These are phyloP conservation scores for Eupithecia tripunctaria DNA, from an alignment of 2,888 invertebrate genomes.

Conservation along the genomic window DNA sequence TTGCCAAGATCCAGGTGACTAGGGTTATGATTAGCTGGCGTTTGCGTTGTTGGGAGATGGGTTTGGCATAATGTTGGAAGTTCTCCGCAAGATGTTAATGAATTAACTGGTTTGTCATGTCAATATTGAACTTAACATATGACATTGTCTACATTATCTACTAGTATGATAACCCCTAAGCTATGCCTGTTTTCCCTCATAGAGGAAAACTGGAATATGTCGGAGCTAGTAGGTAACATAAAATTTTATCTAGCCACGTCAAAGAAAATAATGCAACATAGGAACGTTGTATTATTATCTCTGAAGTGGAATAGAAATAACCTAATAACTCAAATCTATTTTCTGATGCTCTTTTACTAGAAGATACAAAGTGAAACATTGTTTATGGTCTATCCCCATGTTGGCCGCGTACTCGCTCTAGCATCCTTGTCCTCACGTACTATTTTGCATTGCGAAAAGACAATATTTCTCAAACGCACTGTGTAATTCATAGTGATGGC, in stretches of 20 bases:
- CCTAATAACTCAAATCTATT: no score
- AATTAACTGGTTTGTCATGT: not conserved
- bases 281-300: no score
- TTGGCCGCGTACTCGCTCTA: not conserved
- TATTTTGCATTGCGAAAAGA: not conserved
- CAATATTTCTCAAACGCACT: not conserved
- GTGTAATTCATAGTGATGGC: not conserved
- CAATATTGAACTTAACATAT: not conserved
- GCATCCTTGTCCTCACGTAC: not conserved
- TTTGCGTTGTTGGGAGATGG: not conserved
- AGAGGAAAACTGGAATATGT: no score
- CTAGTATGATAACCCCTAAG: no score
- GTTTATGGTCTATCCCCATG: not conserved
- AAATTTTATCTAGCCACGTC: not conserved
- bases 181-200: not conserved
- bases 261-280: no score
- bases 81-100: not conserved
- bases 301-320: no score
- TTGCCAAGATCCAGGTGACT: slow-evolving; percentile 30
- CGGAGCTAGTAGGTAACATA: no score
- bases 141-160: no score
- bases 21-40: slow-evolving; percentile 34
- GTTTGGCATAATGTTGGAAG: not conserved
- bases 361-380: not conserved
- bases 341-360: no score